Evolutionary conservation across 2,113 vertebrate genomes (phyloP).

Genomic region (Coracopsis vasa): DNA sequence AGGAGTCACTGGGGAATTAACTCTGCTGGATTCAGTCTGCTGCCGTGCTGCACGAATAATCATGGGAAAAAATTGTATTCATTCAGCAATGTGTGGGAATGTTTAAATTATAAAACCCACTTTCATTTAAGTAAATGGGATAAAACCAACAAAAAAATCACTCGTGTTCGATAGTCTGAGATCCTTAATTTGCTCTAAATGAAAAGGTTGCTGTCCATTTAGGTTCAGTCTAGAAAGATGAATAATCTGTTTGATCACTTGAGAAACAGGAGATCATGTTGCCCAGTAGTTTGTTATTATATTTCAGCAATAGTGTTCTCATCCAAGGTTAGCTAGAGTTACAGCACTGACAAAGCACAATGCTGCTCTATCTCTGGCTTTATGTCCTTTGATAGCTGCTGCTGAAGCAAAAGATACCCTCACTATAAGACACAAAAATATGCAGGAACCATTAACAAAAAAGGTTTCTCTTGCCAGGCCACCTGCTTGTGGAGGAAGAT

Average conservation of each 20-base stretch:
- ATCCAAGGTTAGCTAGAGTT: neutral
- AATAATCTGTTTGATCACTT: conserved; percentile 7
- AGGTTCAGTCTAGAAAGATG: neutral
- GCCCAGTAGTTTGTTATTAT: neutral
- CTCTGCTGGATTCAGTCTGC: neutral
- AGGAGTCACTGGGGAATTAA: neutral
- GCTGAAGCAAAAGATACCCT: neutral
- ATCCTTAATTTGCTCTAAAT: conserved; percentile 25
- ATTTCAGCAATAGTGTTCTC: neutral
- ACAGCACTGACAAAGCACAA: neutral
- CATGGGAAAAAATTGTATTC: neutral
- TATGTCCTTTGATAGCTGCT: neutral
- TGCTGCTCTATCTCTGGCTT: neutral
- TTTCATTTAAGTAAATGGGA: neutral
- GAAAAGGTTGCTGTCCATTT: neutral
- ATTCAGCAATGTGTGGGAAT: neutral
- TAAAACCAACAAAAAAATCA: neutral
- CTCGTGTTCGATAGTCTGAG: neutral
- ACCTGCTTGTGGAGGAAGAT: neutral
- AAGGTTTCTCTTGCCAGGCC: neutral
- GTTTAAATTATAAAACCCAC: neutral
- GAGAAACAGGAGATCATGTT: neutral
- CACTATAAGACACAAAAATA: neutral
- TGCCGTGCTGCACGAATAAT: neutral
- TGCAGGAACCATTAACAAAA: neutral